Evolutionary conservation across 1,140 invertebrate genomes (phyloP).

Genomic region (Notospermus geniculatus): DNA sequence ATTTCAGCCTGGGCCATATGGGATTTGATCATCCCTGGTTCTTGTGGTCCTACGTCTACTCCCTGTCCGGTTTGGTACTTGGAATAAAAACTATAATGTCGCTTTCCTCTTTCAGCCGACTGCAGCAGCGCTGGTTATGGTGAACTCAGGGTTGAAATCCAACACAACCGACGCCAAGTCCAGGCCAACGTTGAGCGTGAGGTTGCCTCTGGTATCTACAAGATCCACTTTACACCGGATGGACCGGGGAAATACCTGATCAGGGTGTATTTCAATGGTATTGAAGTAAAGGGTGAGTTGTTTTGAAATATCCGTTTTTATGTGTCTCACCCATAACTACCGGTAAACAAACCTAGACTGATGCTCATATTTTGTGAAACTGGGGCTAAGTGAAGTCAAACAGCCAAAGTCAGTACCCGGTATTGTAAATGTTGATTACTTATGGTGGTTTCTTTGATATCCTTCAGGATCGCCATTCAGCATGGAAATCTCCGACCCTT

Average conservation of each 20-base stretch:
- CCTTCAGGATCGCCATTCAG: slow-evolving; percentile 63
- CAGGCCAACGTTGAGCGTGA: slow-evolving; percentile 77
- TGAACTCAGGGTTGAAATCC: slow-evolving; percentile 70
- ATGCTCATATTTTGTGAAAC: background rate
- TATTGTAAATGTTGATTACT: too few relatives aligned
- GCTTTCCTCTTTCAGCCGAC: slow-evolving; percentile 36
- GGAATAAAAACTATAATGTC: too few relatives aligned
- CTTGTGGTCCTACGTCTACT: too few relatives aligned
- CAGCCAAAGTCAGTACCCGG: too few relatives aligned
- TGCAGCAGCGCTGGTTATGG: slow-evolving; percentile 41
- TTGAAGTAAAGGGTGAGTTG: slow-evolving; percentile 84
- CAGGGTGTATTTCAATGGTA: slow-evolving; percentile 92
- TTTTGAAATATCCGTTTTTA: background rate
- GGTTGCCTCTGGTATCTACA: slow-evolving; percentile 76
- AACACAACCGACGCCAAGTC: slow-evolving; percentile 67
- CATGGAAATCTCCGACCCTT: slow-evolving; percentile 58
- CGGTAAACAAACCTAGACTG: background rate
- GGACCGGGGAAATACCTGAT: slow-evolving; percentile 88
- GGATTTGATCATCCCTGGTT: too few relatives aligned
- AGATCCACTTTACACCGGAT: slow-evolving; percentile 84
- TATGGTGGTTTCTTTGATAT: too few relatives aligned
- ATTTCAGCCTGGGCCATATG: too few relatives aligned
- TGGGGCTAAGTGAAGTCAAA: background rate
- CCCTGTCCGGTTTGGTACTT: too few relatives aligned
- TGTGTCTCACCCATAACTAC: background rate